These are phyloP conservation scores for Cyphomyrus plagiostoma DNA, from an alignment of 2,113 vertebrate species.

Conservation along the genomic window DNA sequence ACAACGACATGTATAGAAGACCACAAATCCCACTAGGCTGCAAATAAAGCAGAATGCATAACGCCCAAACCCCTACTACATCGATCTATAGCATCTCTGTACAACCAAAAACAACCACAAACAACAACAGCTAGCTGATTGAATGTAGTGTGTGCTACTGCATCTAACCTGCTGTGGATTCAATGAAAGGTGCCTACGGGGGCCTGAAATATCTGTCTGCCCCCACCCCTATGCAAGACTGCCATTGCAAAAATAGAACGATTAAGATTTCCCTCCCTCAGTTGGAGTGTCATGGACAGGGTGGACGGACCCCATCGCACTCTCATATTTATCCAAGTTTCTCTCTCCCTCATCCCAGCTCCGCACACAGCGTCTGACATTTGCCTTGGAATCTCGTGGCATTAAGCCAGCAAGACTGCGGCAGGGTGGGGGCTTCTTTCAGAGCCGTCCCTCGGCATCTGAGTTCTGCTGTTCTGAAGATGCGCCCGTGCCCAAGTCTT, in stretches of 20 bases:
- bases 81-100: not conserved
- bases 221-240: not conserved
- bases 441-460: not conserved
- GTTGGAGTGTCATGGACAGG: not conserved
- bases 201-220: not conserved
- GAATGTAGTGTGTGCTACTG: not conserved
- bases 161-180: not conserved
- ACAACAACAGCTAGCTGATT: not conserved
- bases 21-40: not conserved
- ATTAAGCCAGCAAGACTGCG: not conserved
- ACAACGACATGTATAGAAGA: not conserved
- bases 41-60: not conserved
- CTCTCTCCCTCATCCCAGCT: not conserved
- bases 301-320: not conserved
- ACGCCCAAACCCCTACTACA: not conserved
- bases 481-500: not conserved
- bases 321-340: not conserved
- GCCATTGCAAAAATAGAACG: not conserved
- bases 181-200: not conserved
- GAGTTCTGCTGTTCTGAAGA: not conserved
- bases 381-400: not conserved
- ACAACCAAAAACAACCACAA: not conserved
- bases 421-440: not conserved
- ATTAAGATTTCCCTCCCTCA: not conserved
- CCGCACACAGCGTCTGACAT: not conserved